A percentile compares a stretch with the other conserved stretches of the same genome.
Conservation (phyloP, 2,113 vertebrate species). For the Etheostoma cragini region DNA sequence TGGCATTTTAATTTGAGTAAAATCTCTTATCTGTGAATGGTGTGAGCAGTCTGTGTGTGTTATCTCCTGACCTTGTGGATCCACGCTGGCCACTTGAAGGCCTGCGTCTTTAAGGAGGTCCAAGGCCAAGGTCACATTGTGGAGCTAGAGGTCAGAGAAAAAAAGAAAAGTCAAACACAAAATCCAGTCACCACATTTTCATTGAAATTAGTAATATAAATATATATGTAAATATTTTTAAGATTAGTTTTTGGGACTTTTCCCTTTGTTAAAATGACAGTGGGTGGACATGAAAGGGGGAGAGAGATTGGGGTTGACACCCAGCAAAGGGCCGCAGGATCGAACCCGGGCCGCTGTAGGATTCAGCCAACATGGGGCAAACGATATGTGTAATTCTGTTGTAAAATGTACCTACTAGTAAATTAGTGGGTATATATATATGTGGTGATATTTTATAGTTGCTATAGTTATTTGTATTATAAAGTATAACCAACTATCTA, state of each 20-base stretch:
- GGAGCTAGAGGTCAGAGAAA: slow-evolving; percentile 81
- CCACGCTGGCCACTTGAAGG: slow-evolving; percentile 80
- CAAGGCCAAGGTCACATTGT: slow-evolving; percentile 91
- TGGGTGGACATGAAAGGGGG: too few species aligned
- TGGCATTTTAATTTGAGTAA: slow-evolving; percentile 29
- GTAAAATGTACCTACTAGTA: not conserved
- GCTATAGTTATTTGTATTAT: not conserved
- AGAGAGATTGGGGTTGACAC: too few species aligned
- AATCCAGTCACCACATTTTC: not conserved
- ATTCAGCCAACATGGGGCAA: too few species aligned
- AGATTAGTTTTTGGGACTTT: too few species aligned
- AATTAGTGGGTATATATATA: not conserved
- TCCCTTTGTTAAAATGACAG: too few species aligned
- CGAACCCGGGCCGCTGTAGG: too few species aligned
- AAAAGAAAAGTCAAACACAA: not conserved
- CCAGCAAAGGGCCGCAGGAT: too few species aligned
- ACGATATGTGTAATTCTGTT: not conserved
- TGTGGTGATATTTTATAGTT: not conserved
- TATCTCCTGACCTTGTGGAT: slow-evolving; percentile 87
- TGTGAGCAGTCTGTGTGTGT: not conserved
- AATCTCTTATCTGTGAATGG: not conserved
- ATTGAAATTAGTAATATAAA: not conserved
- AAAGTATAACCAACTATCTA: not conserved
- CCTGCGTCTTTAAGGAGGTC: slow-evolving; percentile 86
- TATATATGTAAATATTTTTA: not conserved